A percentile compares a stretch with the other conserved stretches of the same genome.
phyloP scores from a whole-genome alignment of 2,113 vertebrate species.

The Poecilia latipinna region DNA sequence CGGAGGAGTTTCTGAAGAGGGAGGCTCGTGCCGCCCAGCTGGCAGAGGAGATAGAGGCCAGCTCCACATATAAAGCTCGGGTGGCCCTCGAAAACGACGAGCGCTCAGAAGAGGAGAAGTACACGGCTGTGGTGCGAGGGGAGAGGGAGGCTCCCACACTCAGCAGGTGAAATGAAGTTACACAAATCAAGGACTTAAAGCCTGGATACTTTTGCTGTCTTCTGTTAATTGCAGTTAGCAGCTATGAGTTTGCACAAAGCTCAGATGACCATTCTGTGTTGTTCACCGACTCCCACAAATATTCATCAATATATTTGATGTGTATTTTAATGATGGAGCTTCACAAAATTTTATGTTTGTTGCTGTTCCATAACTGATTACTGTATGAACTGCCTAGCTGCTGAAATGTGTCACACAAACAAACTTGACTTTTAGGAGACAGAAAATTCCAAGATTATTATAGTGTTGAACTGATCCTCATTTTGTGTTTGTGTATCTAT shows the following conservation, averaged over 20 bases:
- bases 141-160: constrained; percentile 88
- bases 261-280: background rate
- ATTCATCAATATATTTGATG: no score
- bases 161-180: constrained; percentile 83
- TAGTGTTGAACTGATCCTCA: constrained; percentile 17
- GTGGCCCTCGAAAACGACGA: constrained; percentile 98
- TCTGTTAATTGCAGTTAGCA: background rate
- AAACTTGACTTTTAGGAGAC: no score
- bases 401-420: no score
- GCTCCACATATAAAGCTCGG: constrained; percentile 94
- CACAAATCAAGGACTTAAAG: no score
- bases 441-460: constrained; percentile 6
- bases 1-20: constrained; percentile 97
- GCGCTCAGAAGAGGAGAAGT: constrained; percentile 96
- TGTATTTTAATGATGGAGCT: no score
- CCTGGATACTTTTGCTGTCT: no score
- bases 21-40: constrained; percentile 96
- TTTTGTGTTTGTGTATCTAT: background rate
- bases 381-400: no score
- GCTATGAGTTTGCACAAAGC: background rate
- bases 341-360: no score
- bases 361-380: no score
- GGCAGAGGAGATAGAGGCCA: constrained; percentile 99
- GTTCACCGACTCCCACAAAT: no score
- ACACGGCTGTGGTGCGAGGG: constrained; percentile 92